Evolutionary conservation across 2,797 vertebrate genomes (phyloP).

Genomic region (Gila robusta): DNA sequence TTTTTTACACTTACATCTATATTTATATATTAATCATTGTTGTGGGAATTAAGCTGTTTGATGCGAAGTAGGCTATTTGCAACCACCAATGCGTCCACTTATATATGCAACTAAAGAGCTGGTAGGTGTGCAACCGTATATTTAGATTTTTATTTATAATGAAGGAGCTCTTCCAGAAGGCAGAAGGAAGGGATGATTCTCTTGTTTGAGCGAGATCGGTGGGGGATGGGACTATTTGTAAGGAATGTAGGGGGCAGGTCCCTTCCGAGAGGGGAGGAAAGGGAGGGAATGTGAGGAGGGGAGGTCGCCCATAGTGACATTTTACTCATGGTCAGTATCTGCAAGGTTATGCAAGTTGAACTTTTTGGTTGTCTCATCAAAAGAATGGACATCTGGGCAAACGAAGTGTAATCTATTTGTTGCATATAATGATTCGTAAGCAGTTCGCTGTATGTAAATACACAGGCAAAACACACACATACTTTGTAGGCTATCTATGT

Average conservation of each 20-base stretch:
- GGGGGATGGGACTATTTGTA: slow-evolving; percentile 77
- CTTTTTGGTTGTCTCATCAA: slow-evolving; percentile 37
- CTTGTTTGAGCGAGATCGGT: slow-evolving; percentile 77
- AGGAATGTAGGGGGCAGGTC: slow-evolving; percentile 88
- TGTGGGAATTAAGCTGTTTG: background rate
- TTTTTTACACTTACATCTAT: background rate
- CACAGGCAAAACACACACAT: slow-evolving; percentile 1
- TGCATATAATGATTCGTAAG: slow-evolving; percentile 3
- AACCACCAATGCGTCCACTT: background rate
- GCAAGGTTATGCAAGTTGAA: slow-evolving; percentile 55
- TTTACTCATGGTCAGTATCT: slow-evolving; percentile 76
- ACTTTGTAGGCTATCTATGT: background rate
- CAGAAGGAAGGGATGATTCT: slow-evolving; percentile 76
- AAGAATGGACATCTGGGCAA: slow-evolving; percentile 31
- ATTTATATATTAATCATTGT: background rate
- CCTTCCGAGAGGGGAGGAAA: slow-evolving; percentile 66
- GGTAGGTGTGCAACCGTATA: slow-evolving; percentile 24
- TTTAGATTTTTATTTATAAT: slow-evolving; percentile 37
- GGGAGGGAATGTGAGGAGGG: slow-evolving; percentile 73
- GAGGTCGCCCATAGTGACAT: slow-evolving; percentile 65
- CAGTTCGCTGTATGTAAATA: background rate
- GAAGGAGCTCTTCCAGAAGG: slow-evolving; percentile 46
- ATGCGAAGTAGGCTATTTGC: background rate
- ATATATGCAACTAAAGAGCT: background rate
- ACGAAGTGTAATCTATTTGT: slow-evolving; percentile 6